These are phyloP conservation scores for Syncerus caffer DNA, from an alignment of 2,797 vertebrate species.

Conservation along the genomic window DNA sequence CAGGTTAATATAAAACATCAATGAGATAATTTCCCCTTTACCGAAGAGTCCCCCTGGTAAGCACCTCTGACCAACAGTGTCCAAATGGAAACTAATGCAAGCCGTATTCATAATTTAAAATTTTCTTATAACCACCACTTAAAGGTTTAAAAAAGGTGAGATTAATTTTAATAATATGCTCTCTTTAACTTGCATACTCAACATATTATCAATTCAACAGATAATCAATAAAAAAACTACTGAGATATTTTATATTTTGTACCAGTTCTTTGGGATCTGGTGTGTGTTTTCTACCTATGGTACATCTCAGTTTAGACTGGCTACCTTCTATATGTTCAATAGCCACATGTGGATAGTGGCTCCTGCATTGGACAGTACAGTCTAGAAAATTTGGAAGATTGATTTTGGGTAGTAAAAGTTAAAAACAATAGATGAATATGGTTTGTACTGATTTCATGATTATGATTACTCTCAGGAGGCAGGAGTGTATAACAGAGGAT, in stretches of 20 bases:
- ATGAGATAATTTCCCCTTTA: not conserved
- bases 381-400: not conserved
- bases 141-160: not conserved
- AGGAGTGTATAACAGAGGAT: not conserved
- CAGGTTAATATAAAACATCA: not conserved
- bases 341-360: not conserved
- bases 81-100: not conserved
- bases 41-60: not conserved
- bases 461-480: not conserved
- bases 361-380: not conserved
- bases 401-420: not conserved
- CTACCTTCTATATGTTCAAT: not conserved
- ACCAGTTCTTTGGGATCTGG: not conserved
- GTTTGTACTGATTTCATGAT: not conserved
- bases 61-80: not conserved
- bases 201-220: not conserved
- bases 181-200: not conserved
- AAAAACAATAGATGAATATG: not conserved
- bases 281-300: not conserved
- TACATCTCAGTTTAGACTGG: not conserved
- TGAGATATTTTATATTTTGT: not conserved
- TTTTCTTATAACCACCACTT: not conserved
- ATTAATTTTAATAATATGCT: not conserved
- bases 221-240: not conserved
- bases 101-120: not conserved